These are phyloP conservation scores for Petromus typicus DNA, from an alignment of 2,113 vertebrate species.

Conservation along the genomic window DNA sequence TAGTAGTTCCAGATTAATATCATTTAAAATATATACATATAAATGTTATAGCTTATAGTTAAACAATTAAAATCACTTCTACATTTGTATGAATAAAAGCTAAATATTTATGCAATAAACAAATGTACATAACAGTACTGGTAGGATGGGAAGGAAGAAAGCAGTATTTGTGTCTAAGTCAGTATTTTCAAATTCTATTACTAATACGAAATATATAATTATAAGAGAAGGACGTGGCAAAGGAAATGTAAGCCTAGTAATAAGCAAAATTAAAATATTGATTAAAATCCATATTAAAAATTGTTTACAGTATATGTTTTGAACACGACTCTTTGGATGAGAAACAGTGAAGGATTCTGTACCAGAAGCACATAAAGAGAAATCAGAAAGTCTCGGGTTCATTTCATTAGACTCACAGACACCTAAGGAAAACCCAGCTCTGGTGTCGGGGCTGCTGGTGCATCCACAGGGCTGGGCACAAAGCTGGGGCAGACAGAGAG, in stretches of 20 bases:
- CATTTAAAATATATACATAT: background rate
- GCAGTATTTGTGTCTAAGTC: background rate
- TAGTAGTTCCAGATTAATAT: background rate
- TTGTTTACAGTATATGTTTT: background rate
- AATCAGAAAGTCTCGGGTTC: too few species aligned
- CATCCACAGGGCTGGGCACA: background rate
- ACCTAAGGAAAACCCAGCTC: background rate
- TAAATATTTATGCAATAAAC: background rate
- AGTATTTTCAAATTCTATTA: background rate
- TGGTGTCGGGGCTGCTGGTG: background rate
- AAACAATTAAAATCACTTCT: background rate
- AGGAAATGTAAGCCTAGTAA: background rate
- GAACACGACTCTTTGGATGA: background rate
- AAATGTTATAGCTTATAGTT: background rate
- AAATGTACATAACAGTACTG: background rate
- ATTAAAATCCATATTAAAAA: background rate
- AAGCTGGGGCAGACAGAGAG: too few species aligned
- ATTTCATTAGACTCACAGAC: background rate
- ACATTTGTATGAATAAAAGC: background rate
- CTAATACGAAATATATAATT: background rate
- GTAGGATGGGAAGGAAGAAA: background rate
- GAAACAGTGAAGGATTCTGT: background rate
- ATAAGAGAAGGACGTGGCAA: background rate
- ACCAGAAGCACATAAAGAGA: too few species aligned
- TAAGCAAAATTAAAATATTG: background rate